Conservation (phyloP, 2,888 invertebrate genomes). For the Ypsolopha sequella region DNA sequence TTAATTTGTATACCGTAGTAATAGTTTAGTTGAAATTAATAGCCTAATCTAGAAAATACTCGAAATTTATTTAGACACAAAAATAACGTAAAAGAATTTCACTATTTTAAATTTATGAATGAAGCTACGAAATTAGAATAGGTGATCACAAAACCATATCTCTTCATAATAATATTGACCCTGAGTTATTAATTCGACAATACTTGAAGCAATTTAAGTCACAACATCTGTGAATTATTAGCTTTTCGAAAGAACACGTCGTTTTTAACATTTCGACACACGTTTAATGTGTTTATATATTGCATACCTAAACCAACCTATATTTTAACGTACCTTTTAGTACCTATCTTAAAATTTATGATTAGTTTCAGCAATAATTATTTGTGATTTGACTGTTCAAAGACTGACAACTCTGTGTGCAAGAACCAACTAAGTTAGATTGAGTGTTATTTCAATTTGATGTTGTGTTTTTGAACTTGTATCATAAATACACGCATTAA, state of each 20-base stretch:
- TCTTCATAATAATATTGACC: too few species aligned
- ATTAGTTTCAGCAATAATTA: constrained; percentile 50
- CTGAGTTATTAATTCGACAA: too few species aligned
- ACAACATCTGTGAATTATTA: background rate
- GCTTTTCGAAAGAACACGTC: background rate
- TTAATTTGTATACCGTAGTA: background rate
- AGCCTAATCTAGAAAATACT: too few species aligned
- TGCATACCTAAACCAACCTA: background rate
- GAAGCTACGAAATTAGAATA: too few species aligned
- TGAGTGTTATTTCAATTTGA: background rate
- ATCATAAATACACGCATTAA: background rate
- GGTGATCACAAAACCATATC: too few species aligned
- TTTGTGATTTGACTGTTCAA: constrained; percentile 59
- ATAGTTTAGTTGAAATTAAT: background rate
- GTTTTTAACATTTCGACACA: background rate
- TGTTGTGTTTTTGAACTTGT: background rate
- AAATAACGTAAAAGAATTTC: too few species aligned
- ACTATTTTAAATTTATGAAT: too few species aligned
- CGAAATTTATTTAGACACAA: too few species aligned
- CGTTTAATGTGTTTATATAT: background rate
- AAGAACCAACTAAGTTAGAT: constrained; percentile 23
- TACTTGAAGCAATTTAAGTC: background rate
- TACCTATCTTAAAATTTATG: constrained; percentile 6
- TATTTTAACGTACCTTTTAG: too few species aligned
- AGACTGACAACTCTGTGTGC: constrained; percentile 55